Base-by-base conservation (phyloP, 2,113 vertebrate genomes). In the Lasiurus cinereus region DNA sequence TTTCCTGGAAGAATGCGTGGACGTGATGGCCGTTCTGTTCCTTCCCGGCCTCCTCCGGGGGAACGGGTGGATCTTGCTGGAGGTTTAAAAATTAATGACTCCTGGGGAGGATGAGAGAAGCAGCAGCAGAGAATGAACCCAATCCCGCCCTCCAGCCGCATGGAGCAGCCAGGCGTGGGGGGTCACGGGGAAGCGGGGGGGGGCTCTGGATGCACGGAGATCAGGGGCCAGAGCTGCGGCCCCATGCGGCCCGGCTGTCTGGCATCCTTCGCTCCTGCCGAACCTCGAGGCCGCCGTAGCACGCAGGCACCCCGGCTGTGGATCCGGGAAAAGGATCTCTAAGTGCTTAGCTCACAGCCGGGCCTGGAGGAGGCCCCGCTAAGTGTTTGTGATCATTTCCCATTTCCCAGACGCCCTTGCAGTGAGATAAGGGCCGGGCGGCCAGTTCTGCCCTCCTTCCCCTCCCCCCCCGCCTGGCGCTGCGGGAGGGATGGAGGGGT, bases 81-180 rank as follows among this genome's bases (percentile, higher is more conserved):
- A 48, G 54, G 36, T 94, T 96, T 94, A 95, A 96, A 95, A 95
- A 94, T 96, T 83, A 88, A 94, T 92, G 93, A 94, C 89, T 93
- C 59, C 76, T 6, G 46, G 36, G 46, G 22, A 94, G 88, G 95
- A 88, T 8, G 48, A 52, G 54, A 69, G 3, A 29, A 84, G 84
- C 70, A 22, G 6, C 24, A 36, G 43, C 15, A 39, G 84, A 69
- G n/a, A 73, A 72, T 50, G 83, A 88, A 19, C 22, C 43, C 29
- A 3, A 6, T 54, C 69, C 4, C 21, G 2, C 33, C 2, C 33
- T 69, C 46, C 19, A 36, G 1, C 0, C 0, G 9, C 39, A 59
- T 62, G 33, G 2, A 2, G 39, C 77, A n/a, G 84, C 11, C 56
- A 54, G n/a, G 27, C 56, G 80, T 11, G 12, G 19, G 46, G 48